A percentile compares a stretch with the other conserved stretches of the same genome.
Evolutionary conservation across 1,140 invertebrate genomes (phyloP).

Genomic region (Pseudomyrmex sp.): DNA sequence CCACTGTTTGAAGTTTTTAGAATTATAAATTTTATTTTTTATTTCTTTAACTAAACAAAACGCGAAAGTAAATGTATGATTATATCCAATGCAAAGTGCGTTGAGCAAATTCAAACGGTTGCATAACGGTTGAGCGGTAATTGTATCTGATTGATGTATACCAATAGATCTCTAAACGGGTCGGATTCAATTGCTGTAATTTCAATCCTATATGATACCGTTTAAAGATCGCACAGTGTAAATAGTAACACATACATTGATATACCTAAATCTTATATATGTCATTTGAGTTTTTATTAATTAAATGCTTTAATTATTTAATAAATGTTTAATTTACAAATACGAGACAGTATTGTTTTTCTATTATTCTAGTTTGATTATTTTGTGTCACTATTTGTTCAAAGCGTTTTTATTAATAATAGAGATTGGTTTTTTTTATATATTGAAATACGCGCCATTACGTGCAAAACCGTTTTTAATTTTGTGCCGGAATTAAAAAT

Average conservation of each 20-base stretch:
- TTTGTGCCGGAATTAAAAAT: slow-evolving; percentile 48
- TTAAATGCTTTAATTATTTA: slow-evolving; percentile 4
- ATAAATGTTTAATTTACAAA: neutral
- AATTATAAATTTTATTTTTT: neutral
- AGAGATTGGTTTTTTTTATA: too few relatives aligned
- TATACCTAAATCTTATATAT: too few relatives aligned
- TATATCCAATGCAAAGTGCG: slow-evolving; percentile 35
- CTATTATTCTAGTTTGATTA: neutral
- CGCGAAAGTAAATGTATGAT: neutral
- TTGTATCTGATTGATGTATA: slow-evolving; percentile 52
- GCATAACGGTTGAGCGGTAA: slow-evolving; percentile 45
- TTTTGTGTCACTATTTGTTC: neutral
- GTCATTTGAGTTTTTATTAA: neutral
- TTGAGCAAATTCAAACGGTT: slow-evolving; percentile 42
- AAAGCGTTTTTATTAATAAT: neutral
- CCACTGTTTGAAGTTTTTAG: neutral
- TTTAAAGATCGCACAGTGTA: neutral
- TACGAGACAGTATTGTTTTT: neutral
- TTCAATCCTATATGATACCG: slow-evolving; percentile 26
- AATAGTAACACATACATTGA: neutral
- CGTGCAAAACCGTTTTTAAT: slow-evolving; percentile 29
- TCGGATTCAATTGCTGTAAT: slow-evolving; percentile 33
- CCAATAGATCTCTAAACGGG: slow-evolving; percentile 47
- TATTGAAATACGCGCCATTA: too few relatives aligned
- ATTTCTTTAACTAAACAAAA: slow-evolving; percentile 34